Conservation (phyloP, 2,888 invertebrate species). For the Ochlodes sylvanus region DNA sequence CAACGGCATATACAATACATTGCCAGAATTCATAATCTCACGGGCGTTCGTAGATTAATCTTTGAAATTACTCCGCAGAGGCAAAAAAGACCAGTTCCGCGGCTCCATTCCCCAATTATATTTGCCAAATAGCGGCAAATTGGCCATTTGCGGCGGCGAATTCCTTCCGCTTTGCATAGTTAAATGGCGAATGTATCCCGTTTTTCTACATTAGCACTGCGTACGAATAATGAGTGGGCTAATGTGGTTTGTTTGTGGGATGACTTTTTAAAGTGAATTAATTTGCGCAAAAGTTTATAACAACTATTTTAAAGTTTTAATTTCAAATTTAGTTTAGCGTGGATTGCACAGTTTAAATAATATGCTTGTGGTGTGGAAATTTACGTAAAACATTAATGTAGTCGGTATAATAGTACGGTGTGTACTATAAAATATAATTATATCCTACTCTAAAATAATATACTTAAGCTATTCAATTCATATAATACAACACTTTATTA, state of each 20-base stretch:
- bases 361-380: no score
- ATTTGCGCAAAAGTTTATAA: not conserved
- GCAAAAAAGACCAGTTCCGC: constrained; percentile 66
- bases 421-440: no score
- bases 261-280: constrained; percentile 11
- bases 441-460: no score
- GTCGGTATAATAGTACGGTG: no score
- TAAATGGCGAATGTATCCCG: constrained; percentile 52
- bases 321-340: not conserved
- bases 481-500: no score
- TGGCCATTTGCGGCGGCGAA: constrained; percentile 69
- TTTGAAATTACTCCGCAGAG: constrained; percentile 60
- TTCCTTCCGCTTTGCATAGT: constrained; percentile 69
- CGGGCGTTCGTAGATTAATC: constrained; percentile 71
- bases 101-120: constrained; percentile 60
- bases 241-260: constrained; percentile 21
- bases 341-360: no score
- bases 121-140: constrained; percentile 74
- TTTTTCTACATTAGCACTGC: constrained; percentile 35
- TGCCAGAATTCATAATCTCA: constrained; percentile 74
- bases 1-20: constrained; percentile 43
- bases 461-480: no score
- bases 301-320: not conserved
- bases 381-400: no score
- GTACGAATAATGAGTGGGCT: constrained; percentile 34